Conservation (phyloP, 1,140 invertebrate species). For the Aphelinus atriplicis region DNA sequence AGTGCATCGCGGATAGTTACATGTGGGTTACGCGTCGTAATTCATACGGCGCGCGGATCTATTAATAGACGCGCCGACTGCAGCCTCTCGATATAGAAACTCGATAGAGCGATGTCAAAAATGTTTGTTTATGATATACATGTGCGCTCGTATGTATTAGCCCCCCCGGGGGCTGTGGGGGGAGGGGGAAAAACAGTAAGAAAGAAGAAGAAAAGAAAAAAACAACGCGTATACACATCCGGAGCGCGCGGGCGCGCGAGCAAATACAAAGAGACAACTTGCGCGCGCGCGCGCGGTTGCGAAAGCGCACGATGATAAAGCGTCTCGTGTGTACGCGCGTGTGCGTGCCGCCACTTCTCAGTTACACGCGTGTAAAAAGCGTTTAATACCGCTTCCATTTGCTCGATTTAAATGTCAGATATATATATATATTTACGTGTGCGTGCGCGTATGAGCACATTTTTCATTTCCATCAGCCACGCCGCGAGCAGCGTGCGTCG, state of each 20-base stretch:
- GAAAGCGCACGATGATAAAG: constrained; percentile 17
- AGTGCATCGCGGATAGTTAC: constrained; percentile 14
- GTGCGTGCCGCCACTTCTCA: not conserved
- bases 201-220: not conserved
- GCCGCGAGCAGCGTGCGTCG: not conserved
- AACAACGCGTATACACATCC: constrained; percentile 4
- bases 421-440: too few species aligned
- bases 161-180: too few species aligned
- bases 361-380: constrained; percentile 11
- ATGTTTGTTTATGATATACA: constrained; percentile 33
- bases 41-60: constrained; percentile 6
- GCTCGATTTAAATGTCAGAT: constrained; percentile 21
- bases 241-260: not conserved
- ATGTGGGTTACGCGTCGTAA: constrained; percentile 14
- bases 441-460: too few species aligned
- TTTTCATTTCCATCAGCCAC: constrained; percentile 4
- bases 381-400: constrained; percentile 24
- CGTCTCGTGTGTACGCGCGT: not conserved
- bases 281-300: not conserved
- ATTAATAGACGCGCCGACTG: constrained; percentile 11
- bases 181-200: not conserved
- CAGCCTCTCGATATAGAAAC: constrained; percentile 24
- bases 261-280: not conserved
- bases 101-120: constrained; percentile 32
- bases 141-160: too few species aligned